These are phyloP conservation scores for Ceratina australensis DNA, from an alignment of 1,140 invertebrate species.

Conservation along the genomic window DNA sequence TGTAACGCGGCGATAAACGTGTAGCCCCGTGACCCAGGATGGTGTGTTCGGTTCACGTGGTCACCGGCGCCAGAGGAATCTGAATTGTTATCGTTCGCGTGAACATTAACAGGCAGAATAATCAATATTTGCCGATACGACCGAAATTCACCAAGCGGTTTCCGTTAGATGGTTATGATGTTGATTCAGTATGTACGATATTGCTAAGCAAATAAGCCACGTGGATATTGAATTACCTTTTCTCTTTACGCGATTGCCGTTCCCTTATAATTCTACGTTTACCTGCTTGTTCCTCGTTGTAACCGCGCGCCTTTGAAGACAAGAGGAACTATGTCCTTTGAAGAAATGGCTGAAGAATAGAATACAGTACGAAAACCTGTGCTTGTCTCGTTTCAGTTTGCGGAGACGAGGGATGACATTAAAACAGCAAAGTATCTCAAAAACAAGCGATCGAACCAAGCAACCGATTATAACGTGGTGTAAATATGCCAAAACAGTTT, in stretches of 20 bases:
- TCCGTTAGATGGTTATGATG: slow-evolving; percentile 31
- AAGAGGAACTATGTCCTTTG: no score
- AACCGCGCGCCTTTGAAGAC: no score
- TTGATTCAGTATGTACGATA: slow-evolving; percentile 33
- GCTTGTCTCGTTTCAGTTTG: background rate
- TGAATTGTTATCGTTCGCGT: slow-evolving; percentile 34
- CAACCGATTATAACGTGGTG: background rate
- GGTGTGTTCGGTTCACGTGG: background rate
- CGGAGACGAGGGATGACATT: background rate
- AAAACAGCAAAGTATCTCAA: background rate
- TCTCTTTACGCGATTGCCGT: slow-evolving; percentile 27
- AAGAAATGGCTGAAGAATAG: background rate
- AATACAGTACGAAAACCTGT: background rate
- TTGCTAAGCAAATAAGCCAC: slow-evolving; percentile 9
- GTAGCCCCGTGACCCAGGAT: background rate
- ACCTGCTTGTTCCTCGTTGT: background rate
- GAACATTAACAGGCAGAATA: slow-evolving; percentile 30
- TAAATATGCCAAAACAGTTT: no score
- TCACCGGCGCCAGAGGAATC: slow-evolving; percentile 17
- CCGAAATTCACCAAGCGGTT: slow-evolving; percentile 16
- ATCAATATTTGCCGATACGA: slow-evolving; percentile 40
- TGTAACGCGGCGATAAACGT: background rate
- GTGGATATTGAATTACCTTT: slow-evolving; percentile 39
- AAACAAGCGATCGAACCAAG: background rate
- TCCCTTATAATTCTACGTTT: background rate